Base-by-base conservation (phyloP, 1,140 invertebrate genomes). In the Cyclina sinensis region DNA sequence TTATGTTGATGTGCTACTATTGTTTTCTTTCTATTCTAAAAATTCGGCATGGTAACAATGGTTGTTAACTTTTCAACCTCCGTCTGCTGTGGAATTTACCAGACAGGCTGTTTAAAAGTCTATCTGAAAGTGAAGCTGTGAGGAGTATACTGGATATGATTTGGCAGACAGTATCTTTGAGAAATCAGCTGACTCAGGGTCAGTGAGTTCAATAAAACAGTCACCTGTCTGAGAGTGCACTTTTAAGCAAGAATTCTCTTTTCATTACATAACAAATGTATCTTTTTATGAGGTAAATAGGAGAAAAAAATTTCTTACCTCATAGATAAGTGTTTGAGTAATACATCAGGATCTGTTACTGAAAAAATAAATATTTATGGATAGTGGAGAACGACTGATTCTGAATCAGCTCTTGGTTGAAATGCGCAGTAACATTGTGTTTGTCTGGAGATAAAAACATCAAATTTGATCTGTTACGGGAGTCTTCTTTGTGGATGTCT, bases 111-210 rank as follows among this genome's bases (percentile, higher is more conserved):
- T 62, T 62, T 14, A 24, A 54, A 54, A 18, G 3, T 7, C 14
- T 18, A 54, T 54, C 12, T 7, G 21, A 54, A 54, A 54, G 21
- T n/a, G 51, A 54, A 54, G 7, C 51, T 14, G 14, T 12, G 21
- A 54, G 21, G 21, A n/a, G 21, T 54, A 54, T 12, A 18, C 24
- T 27, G 21, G 7, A 27, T 62, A 3, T 62, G 57, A 62, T 62
- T 27, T 27, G 57, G 57, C 57, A 62, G 57, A 62, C 57, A 62
- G 24, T 62, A 27, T n/a, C 43, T 24, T 4, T 27, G 57, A 27
- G 27, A 9, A 48, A 86, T 86, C 70, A 86, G 73, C 70, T 86
- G 83, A 76, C 73, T 86, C n/a, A 54, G 82, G 83, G 83, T 86
- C 83, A 86, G 3, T 27, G 83, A 76, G 83, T 86, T 74, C 70